These are phyloP conservation scores for Indicator indicator DNA, from an alignment of 2,113 vertebrate species.

Conservation along the genomic window DNA sequence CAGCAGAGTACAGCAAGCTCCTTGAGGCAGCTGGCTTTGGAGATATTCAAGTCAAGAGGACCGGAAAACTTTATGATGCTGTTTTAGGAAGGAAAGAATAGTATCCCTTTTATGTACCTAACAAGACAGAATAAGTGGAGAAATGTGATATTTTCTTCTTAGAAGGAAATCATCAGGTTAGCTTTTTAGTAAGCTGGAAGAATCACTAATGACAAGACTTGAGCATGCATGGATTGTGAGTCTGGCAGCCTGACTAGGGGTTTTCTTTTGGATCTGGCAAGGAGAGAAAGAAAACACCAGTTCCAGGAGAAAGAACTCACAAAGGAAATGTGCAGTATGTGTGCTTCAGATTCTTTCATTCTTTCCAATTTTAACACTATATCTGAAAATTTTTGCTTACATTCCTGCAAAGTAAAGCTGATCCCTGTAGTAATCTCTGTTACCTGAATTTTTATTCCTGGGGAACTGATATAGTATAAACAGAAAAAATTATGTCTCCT, in stretches of 20 bases:
- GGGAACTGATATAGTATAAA: not conserved
- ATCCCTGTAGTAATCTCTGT: not conserved
- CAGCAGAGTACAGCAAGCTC: constrained; percentile 78
- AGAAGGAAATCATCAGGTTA: not conserved
- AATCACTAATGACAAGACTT: not conserved
- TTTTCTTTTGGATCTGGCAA: not conserved
- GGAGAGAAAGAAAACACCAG: not conserved
- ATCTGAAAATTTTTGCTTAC: not conserved
- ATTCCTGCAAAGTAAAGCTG: constrained; percentile 2
- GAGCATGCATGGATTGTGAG: rapidly evolving
- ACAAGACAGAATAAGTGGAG: not conserved
- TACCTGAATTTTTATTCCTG: not conserved
- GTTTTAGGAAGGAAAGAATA: constrained; percentile 78
- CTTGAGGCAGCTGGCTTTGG: constrained; percentile 81
- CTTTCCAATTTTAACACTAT: not conserved
- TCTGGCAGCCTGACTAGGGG: not conserved
- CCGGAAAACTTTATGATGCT: constrained; percentile 80
- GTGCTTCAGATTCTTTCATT: not conserved
- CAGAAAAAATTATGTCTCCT: not conserved
- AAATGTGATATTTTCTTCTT: not conserved
- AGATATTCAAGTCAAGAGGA: constrained; percentile 63
- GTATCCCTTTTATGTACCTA: not conserved
- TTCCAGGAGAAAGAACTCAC: not conserved
- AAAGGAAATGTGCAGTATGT: not conserved
- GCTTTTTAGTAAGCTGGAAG: not conserved